Percentiles rank a stretch among this genome's conserved stretches.
phyloP scores from a whole-genome alignment of 2,113 vertebrate species.

The Scatophagus argus region DNA sequence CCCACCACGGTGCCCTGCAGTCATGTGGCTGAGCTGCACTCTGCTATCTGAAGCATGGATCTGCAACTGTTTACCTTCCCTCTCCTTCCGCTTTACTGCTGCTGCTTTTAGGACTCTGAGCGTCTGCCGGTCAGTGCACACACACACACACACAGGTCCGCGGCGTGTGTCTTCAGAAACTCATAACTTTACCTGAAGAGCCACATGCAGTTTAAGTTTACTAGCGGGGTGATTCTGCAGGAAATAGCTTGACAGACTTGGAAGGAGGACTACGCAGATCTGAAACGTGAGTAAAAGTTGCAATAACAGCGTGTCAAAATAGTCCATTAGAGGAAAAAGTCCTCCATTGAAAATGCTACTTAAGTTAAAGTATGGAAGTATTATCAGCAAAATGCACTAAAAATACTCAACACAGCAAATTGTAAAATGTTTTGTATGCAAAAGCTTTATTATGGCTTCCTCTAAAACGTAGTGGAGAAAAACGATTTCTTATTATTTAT shows the following conservation, averaged over 20 bases:
- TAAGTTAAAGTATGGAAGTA: not conserved
- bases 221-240: not conserved
- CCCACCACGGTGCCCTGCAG: constrained; percentile 52
- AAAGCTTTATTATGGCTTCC: no score
- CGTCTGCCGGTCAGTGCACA: constrained; percentile 2
- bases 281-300: constrained; percentile 1
- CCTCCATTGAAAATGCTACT: no score
- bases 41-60: constrained; percentile 59
- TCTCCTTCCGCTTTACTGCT: constrained; percentile 7
- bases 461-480: no score
- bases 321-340: not conserved
- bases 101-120: not conserved
- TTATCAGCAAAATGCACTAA: not conserved
- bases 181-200: not conserved
- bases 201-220: not conserved
- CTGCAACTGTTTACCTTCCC: constrained; percentile 51
- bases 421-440: no score
- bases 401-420: no score
- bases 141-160: no score
- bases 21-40: constrained; percentile 38
- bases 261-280: not conserved
- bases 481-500: not conserved
- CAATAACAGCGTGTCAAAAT: no score
- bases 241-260: not conserved
- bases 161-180: constrained; percentile 4